phyloP scores from a whole-genome alignment of 2,888 invertebrate genomes.

The Nowickia ferox region DNA sequence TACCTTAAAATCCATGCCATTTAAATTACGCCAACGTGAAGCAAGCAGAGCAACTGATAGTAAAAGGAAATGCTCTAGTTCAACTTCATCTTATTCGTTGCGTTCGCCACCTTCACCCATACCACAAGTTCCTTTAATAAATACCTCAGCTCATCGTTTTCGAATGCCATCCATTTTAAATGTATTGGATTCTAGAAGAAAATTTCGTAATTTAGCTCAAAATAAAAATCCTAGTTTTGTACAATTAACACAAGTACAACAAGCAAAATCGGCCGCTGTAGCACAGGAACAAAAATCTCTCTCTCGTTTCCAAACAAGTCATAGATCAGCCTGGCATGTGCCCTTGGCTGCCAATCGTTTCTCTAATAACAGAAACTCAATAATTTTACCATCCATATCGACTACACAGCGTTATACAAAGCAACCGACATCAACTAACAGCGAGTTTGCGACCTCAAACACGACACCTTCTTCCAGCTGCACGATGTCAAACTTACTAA shows the following conservation, averaged over 20 bases:
- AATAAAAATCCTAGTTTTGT: constrained; percentile 78
- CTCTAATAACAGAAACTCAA: constrained; percentile 79
- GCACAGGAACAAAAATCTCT: constrained; percentile 52
- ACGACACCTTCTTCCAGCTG: constrained; percentile 47
- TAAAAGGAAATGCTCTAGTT: constrained; percentile 60
- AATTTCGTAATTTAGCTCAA: constrained; percentile 78
- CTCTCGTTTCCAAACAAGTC: constrained; percentile 37
- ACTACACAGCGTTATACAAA: constrained; percentile 40
- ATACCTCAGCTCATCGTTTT: constrained; percentile 63
- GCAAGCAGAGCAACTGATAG: constrained; percentile 35
- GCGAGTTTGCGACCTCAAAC: constrained; percentile 43
- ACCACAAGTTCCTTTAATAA: constrained; percentile 54
- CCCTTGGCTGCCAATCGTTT: constrained; percentile 77
- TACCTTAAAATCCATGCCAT: constrained; percentile 75
- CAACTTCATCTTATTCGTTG: constrained; percentile 59
- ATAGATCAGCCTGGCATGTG: constrained; percentile 77
- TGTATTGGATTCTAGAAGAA: constrained; percentile 79
- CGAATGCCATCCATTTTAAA: constrained; percentile 82
- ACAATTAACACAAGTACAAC: constrained; percentile 79
- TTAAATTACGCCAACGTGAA: constrained; percentile 75
- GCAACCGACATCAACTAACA: constrained; percentile 59
- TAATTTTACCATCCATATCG: constrained; percentile 79
- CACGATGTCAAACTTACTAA: constrained; percentile 36
- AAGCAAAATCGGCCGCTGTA: constrained; percentile 80
- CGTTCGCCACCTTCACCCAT: constrained; percentile 51